Conservation (phyloP, 2,113 vertebrate species). For the Pluvialis apricaria region DNA sequence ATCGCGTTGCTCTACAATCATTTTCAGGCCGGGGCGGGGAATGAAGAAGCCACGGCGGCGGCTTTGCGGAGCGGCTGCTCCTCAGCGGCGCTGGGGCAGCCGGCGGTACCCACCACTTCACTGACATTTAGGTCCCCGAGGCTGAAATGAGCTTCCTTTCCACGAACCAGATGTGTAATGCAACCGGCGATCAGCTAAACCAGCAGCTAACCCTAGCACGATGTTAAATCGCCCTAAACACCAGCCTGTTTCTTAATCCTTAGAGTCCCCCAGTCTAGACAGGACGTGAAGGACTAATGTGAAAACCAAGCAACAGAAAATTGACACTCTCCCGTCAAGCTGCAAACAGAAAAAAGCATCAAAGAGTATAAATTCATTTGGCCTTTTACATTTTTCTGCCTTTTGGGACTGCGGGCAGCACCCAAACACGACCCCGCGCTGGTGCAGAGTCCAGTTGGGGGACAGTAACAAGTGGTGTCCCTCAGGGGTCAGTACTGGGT, state of each 20-base stretch:
- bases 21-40: background rate
- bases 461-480: too few species aligned
- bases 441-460: too few species aligned
- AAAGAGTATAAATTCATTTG: background rate
- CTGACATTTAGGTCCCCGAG: background rate
- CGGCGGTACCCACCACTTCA: background rate
- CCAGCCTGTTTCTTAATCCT: background rate
- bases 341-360: background rate
- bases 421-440: accelerated
- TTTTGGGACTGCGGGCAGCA: background rate
- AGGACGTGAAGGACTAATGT: conserved; percentile 4
- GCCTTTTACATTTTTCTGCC: background rate
- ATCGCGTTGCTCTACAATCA: background rate
- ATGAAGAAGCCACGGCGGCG: accelerated
- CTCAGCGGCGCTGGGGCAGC: background rate
- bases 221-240: background rate
- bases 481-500: too few species aligned
- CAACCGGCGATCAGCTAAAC: background rate
- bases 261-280: conserved; percentile 19
- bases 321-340: background rate
- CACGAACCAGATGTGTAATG: background rate
- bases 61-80: background rate
- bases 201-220: background rate
- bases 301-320: conserved; percentile 10
- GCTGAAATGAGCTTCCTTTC: background rate